Evolutionary conservation across 2,888 invertebrate species (phyloP), one percentile per base, ranked within the genome.

Genomic region (Nomada ruficornis): DNA sequence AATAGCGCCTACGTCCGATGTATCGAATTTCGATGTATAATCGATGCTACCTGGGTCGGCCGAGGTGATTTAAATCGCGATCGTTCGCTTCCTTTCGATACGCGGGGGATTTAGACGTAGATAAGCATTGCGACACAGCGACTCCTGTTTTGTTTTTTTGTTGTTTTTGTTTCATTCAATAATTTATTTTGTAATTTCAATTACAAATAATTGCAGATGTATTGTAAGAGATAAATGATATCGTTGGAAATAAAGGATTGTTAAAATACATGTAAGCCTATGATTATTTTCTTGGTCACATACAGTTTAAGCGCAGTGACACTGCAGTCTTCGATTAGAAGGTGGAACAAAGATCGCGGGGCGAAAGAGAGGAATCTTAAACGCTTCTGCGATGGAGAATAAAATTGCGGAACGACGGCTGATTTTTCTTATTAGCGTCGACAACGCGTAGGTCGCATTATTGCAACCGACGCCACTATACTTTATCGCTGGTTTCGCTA

Each of bases 401-500:
- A 77, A 71, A 65, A 54, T 78, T 62, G 67, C 54, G 13, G 18
- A 47, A 50, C 63, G 50, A 55, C 18, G 44, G 44, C 23, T 59
- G 65, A 71, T 57, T 79, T 74, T 82, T 75, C 57, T 20, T 54
- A 74, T 75, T 63, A 57, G 7, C 47, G 47, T 54, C 54, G 62
- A 18, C 47, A 23, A 62, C 29, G 71, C 74, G 74, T 75, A 68
- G 74, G 63, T 52, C 23, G 60, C 2, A 67, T 67, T 67, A 87
- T 83, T 64, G 74, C 69, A 78, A 72, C 60, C 71, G 73, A 80
- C 83, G 64, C 60, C 69, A 79, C 50, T 23, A 65, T 63, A 50
- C 44, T 74, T 87, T 87, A 87, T 87, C 83, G 83, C 65, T 50
- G 70, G 67, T 71, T 72, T 82, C 62, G 75, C 82, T 77, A 74